Evolutionary conservation across 64 coral and sea anemone species (phyloP), one percentile per base, ranked within the genome.

Genomic region (Montipora capricornis): DNA sequence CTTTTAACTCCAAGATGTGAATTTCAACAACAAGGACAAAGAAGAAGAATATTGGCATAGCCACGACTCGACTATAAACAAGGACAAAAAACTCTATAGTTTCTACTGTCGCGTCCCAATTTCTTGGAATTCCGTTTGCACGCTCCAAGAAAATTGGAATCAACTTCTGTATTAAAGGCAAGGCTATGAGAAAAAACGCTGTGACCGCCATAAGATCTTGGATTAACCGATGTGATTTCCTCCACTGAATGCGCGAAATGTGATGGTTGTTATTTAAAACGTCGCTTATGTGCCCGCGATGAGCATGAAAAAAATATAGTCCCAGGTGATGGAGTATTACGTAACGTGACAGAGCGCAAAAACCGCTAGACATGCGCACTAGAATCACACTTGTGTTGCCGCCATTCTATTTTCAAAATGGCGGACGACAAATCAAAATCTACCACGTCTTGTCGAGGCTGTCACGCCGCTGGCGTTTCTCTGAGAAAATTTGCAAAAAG

Each of bases 31-130:
- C 82, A 37, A 95, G 81, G 62, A 87, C 47, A 14, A 95, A 45
- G 20, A 95, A 95, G 53, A 95, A 95, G 59, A 95, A 95, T 22
- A 91, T 57, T 1, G 94, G 94, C 94, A 95, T 91, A 5, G 89
- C 49, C 12, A 95, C 37, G 6, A 91, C 51, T 3, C 94, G 89
- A 80, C 82, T 95, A 80, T 95, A 95, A 76, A 95, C 76, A 80
- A 95, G 83, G 20, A 95, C 94, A 60, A 95, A 81, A 58, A 95
- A 95, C 75, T 91, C 94, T 47, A 91, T 53, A 80, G 26, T 87
- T 91, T 95, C 94, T 1, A 95, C 94, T 12, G 47, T 91, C 4
- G 67, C 51, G 78, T 95, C 89, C 94, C 94, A 95, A 2, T 68
- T 74, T 86, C 89, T 73, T 64, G 89, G 89, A 86, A 95, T 80